Conservation (phyloP, 2,113 vertebrate species). For the Chauna torquata region DNA sequence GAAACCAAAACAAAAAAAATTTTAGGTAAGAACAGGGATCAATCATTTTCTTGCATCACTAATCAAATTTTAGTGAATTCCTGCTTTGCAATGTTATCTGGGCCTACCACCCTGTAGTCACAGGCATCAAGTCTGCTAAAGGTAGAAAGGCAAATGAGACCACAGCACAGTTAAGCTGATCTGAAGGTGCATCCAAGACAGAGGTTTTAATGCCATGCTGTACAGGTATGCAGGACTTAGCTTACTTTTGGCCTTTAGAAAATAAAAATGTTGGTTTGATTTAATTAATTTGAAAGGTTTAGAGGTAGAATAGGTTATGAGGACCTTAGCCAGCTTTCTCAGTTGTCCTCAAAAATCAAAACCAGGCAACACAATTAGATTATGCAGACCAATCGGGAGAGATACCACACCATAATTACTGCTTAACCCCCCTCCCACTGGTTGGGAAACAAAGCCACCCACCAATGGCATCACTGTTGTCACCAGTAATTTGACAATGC, state of each 20-base stretch:
- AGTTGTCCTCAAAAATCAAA: neutral
- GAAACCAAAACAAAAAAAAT: neutral
- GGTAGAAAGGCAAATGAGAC: neutral
- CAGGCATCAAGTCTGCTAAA: neutral
- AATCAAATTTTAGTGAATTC: neutral
- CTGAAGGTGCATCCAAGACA: neutral
- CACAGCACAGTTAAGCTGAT: neutral
- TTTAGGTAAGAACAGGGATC: neutral
- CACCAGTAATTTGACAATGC: neutral
- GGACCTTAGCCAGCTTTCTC: neutral
- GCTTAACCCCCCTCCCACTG: neutral
- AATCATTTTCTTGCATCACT: neutral
- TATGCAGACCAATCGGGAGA: neutral
- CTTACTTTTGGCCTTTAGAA: neutral
- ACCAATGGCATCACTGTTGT: slow-evolving; percentile 56
- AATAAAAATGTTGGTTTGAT: neutral
- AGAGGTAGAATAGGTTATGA: neutral
- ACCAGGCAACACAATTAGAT: neutral
- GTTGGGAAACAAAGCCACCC: neutral
- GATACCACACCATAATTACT: neutral
- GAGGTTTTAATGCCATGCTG: neutral
- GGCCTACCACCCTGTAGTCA: neutral
- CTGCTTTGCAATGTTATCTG: neutral
- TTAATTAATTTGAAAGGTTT: neutral
- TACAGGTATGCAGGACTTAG: neutral